A percentile compares a stretch with the other conserved stretches of the same genome.
Evolutionary conservation across 2,888 invertebrate species (phyloP).

Genomic region (Sphinx pinastri): DNA sequence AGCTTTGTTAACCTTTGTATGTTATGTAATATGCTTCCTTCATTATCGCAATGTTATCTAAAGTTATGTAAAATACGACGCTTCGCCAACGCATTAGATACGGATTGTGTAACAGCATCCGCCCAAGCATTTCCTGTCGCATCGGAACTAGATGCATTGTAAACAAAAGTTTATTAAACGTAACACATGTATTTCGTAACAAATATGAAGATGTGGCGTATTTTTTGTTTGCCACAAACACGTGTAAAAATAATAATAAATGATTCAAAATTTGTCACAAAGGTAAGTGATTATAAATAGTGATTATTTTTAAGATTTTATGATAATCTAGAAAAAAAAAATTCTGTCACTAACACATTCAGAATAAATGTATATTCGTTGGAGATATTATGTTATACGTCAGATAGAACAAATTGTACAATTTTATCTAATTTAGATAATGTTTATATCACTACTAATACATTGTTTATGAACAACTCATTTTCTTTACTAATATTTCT

Average conservation of each 20-base stretch:
- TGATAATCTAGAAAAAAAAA: not conserved
- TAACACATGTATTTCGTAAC: not conserved
- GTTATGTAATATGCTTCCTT: constrained; percentile 10
- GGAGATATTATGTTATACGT: too few species aligned
- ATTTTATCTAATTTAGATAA: too few species aligned
- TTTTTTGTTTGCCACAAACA: constrained; percentile 15
- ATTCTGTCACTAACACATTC: too few species aligned
- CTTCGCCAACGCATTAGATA: constrained; percentile 38
- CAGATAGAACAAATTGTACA: too few species aligned
- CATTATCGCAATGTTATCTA: constrained; percentile 23
- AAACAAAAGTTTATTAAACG: not conserved
- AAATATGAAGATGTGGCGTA: not conserved
- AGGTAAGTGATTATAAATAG: constrained; percentile 1
- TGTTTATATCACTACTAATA: not conserved
- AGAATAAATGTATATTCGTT: too few species aligned
- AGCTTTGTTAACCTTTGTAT: constrained; percentile 7
- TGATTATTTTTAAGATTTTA: not conserved
- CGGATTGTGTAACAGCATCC: constrained; percentile 36
- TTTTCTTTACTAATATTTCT: not conserved
- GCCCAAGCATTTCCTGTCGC: constrained; percentile 30
- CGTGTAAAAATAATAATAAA: constrained; percentile 12
- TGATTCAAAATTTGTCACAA: constrained; percentile 13
- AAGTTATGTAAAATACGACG: constrained; percentile 30
- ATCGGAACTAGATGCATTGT: constrained; percentile 23
- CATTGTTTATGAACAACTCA: not conserved